Percentiles rank a stretch among this genome's conserved stretches.
Conservation (phyloP, 1,140 invertebrate species). For the Atopsyche davidsoni region DNA sequence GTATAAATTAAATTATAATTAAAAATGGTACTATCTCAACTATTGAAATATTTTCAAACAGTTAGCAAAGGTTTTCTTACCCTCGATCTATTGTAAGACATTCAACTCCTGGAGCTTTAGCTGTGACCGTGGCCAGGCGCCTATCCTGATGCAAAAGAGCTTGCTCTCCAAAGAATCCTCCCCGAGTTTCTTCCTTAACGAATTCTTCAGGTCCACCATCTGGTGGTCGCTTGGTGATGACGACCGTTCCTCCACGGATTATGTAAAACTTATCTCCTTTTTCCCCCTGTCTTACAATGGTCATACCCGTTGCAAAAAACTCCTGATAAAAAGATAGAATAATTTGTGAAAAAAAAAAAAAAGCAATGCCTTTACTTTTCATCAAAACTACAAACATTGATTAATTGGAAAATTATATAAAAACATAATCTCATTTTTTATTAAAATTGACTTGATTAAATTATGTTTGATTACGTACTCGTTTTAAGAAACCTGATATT, state of each 20-base stretch:
- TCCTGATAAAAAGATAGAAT: slow-evolving; percentile 49
- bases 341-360: no score
- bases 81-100: slow-evolving; percentile 82
- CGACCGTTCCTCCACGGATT: slow-evolving; percentile 84
- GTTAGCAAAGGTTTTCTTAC: slow-evolving; percentile 46
- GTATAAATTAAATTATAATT: slow-evolving; percentile 17
- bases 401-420: no score
- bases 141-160: slow-evolving; percentile 75
- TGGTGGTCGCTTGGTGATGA: slow-evolving; percentile 61
- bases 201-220: slow-evolving; percentile 52
- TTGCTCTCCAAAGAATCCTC: slow-evolving; percentile 75
- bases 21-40: not conserved
- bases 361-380: no score
- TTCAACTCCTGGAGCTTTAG: slow-evolving; percentile 79
- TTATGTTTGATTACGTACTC: slow-evolving; percentile 53
- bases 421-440: no score
- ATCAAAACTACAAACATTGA: no score
- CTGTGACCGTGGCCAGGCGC: slow-evolving; percentile 82
- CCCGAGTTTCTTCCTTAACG: slow-evolving; percentile 59
- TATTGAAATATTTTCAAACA: not conserved
- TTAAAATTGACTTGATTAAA: no score
- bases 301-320: slow-evolving; percentile 76
- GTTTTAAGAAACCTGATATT: slow-evolving; percentile 84
- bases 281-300: slow-evolving; percentile 89
- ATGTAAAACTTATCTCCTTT: slow-evolving; percentile 95